Conservation (phyloP, 2,797 vertebrate genomes). For the Danio tinwini region DNA sequence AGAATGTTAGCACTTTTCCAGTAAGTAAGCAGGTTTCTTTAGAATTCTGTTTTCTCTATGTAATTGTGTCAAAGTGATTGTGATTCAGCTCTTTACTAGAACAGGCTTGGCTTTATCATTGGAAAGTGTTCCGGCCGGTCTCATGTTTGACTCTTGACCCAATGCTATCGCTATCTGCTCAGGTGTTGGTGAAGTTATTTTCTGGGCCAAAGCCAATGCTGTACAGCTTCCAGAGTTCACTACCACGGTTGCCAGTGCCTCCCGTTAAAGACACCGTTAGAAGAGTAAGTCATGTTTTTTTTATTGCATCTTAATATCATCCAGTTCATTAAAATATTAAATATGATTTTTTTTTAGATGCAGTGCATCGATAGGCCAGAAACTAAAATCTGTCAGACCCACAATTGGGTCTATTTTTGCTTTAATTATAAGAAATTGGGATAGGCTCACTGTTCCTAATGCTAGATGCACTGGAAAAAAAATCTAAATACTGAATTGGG, state of each 20-base stretch:
- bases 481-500: too few relatives aligned
- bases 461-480: too few relatives aligned
- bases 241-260: constrained; percentile 91
- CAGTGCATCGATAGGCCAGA: neutral
- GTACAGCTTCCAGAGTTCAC: constrained; percentile 96
- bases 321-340: neutral
- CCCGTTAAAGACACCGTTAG: constrained; percentile 87
- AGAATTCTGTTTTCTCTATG: neutral
- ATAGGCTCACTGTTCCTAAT: too few relatives aligned
- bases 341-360: neutral
- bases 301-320: neutral
- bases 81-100: neutral
- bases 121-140: neutral
- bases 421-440: too few relatives aligned
- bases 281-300: constrained; percentile 67
- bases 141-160: constrained; percentile 25
- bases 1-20: neutral
- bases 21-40: neutral
- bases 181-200: constrained; percentile 88
- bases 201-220: constrained; percentile 95
- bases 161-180: constrained; percentile 50
- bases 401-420: too few relatives aligned
- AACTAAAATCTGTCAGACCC: too few relatives aligned
- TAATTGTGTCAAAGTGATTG: neutral
- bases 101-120: neutral